phyloP scores from a whole-genome alignment of 2,113 vertebrate genomes.

The Aythya baeri region DNA sequence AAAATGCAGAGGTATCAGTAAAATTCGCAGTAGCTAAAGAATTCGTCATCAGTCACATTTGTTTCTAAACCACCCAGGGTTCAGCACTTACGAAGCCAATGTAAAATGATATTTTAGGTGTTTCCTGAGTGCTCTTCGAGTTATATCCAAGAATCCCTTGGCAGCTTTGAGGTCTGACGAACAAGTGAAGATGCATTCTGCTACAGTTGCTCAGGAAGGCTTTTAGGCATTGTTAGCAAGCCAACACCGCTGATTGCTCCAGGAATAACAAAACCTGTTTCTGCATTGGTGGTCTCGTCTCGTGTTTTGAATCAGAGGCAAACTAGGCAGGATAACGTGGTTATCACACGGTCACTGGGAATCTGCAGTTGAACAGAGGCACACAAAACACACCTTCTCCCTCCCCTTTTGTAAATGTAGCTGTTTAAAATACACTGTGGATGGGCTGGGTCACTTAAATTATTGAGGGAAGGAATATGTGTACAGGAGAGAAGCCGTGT shows the following conservation, averaged over 20 bases:
- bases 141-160: neutral
- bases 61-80: neutral
- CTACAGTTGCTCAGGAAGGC: neutral
- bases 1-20: neutral
- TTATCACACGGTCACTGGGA: neutral
- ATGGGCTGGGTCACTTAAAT: neutral
- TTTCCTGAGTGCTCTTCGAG: neutral
- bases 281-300: neutral
- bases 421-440: neutral
- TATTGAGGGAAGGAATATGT: neutral
- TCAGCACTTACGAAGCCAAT: neutral
- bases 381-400: neutral
- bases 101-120: neutral
- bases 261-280: neutral
- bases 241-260: neutral
- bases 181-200: neutral
- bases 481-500: neutral
- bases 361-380: neutral
- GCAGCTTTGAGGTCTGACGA: neutral
- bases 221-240: neutral
- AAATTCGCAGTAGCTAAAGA: neutral
- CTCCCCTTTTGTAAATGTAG: neutral
- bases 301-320: neutral
- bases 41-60: neutral
- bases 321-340: neutral